Conservation (phyloP, 1,140 invertebrate genomes). For the Glomeris maerens region DNA sequence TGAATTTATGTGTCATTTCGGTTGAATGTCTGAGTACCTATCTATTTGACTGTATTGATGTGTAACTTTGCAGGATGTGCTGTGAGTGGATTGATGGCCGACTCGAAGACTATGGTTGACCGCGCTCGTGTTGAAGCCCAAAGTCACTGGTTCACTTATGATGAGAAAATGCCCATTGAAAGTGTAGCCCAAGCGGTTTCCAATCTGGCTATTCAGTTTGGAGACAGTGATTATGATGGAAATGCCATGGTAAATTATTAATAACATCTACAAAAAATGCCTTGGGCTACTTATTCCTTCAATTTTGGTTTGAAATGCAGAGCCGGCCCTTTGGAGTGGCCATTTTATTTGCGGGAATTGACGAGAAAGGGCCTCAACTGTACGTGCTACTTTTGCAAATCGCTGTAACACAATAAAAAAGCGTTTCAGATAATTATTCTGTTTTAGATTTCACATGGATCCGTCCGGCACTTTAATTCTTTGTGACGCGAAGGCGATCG, state of each 20-base stretch:
- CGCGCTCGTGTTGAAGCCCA: constrained; percentile 88
- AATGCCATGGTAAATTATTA: constrained; percentile 57
- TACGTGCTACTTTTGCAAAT: constrained; percentile 25
- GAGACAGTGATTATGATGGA: constrained; percentile 89
- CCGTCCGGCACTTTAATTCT: constrained; percentile 94
- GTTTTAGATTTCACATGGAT: constrained; percentile 82
- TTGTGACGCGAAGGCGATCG: constrained; percentile 97
- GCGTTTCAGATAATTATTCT: background rate
- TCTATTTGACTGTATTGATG: constrained; percentile 9
- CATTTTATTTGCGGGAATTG: constrained; percentile 44
- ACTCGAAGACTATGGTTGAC: constrained; percentile 88
- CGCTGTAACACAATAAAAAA: constrained; percentile 7
- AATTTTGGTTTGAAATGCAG: constrained; percentile 24
- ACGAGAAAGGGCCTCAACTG: constrained; percentile 40
- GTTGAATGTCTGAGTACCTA: background rate
- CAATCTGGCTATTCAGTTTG: constrained; percentile 96
- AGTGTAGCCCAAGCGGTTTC: constrained; percentile 96
- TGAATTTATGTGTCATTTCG: background rate
- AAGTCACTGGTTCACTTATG: constrained; percentile 96
- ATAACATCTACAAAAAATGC: background rate
- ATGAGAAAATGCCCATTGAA: constrained; percentile 92
- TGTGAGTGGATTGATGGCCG: constrained; percentile 94
- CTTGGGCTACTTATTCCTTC: constrained; percentile 7
- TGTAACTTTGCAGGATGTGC: constrained; percentile 54
- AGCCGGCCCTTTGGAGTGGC: constrained; percentile 98